phyloP scores from a whole-genome alignment of 2,797 vertebrate genomes.

The Pogonophryne albipinna region DNA sequence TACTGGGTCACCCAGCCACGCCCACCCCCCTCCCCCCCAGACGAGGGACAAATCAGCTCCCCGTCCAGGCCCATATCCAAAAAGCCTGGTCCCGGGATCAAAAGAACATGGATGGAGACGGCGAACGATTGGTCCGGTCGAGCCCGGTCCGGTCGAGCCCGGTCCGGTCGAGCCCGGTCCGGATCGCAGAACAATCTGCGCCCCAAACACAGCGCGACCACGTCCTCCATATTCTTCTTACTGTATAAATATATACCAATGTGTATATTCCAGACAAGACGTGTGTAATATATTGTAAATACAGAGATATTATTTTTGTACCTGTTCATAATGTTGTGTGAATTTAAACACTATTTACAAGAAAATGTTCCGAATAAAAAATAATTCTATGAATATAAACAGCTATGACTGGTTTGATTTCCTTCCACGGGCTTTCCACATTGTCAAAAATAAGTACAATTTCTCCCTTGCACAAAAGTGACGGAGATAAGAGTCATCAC shows the following conservation, averaged over 20 bases:
- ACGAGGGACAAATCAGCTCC: conserved; percentile 32
- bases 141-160: conserved; percentile 19
- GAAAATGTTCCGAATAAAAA: conserved; percentile 72
- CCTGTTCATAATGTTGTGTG: conserved; percentile 76
- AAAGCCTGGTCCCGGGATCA: conserved; percentile 60
- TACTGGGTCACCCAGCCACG: conserved; percentile 53
- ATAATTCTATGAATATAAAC: conserved; percentile 58
- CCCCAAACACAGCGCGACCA: conserved; percentile 50
- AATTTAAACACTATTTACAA: conserved; percentile 82
- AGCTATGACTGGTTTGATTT: conserved; percentile 34
- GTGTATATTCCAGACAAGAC: conserved; percentile 66
- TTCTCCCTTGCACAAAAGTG: conserved; percentile 35
- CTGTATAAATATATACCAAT: conserved; percentile 58
- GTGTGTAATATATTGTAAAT: conserved; percentile 85
- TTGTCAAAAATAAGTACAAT: conserved; percentile 12
- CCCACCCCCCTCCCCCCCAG: conserved; percentile 5
- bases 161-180: conserved; percentile 21
- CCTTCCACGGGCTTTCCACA: conserved; percentile 27
- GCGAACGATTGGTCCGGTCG: conserved; percentile 45
- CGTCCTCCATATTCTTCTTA: conserved; percentile 43
- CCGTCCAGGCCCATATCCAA: conserved; percentile 25
- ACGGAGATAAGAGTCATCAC: conserved; percentile 44
- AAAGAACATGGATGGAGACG: conserved; percentile 63
- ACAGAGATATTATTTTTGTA: conserved; percentile 86
- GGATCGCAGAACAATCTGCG: conserved; percentile 51